These are phyloP conservation scores for Aspidiotus destructor DNA, from an alignment of 2,888 invertebrate species.

Conservation along the genomic window DNA sequence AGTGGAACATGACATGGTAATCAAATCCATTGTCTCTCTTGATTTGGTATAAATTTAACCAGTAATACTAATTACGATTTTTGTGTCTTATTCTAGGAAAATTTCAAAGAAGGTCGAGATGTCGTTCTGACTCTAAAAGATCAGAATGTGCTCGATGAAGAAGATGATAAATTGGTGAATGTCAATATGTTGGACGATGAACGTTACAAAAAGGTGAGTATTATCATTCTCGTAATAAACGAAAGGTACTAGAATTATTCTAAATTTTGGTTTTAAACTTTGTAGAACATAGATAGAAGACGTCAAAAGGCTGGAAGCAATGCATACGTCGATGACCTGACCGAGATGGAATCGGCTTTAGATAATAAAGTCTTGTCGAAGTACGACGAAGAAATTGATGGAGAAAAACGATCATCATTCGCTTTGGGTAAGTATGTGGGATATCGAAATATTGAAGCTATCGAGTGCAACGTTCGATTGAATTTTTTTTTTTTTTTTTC, in stretches of 20 bases:
- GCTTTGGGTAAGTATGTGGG: conserved; percentile 45
- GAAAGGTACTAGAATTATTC: not conserved
- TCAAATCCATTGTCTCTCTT: not conserved
- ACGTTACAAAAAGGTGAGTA: conserved; percentile 59
- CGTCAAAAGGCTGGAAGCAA: conserved; percentile 80
- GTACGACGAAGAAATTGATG: conserved; percentile 89
- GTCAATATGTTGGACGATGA: conserved; percentile 82
- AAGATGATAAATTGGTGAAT: conserved; percentile 79
- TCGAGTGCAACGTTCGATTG: too few relatives aligned
- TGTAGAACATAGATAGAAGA: conserved; percentile 67
- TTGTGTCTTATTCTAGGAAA: conserved; percentile 41
- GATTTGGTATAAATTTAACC: not conserved
- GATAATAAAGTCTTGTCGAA: conserved; percentile 66
- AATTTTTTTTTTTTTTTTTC: not conserved
- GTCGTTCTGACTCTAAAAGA: conserved; percentile 90
- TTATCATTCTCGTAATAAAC: not conserved
- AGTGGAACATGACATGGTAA: conserved; percentile 69
- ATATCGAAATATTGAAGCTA: too few relatives aligned
- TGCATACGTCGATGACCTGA: conserved; percentile 69
- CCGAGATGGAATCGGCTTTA: conserved; percentile 58
- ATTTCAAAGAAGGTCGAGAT: conserved; percentile 65
- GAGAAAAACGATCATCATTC: conserved; percentile 60
- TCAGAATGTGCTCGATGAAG: conserved; percentile 75
- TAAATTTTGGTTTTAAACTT: not conserved
- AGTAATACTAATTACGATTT: not conserved